These are phyloP conservation scores for Hydrochoerus hydrochaeris DNA, from an alignment of 2,113 vertebrate species.

Conservation along the genomic window DNA sequence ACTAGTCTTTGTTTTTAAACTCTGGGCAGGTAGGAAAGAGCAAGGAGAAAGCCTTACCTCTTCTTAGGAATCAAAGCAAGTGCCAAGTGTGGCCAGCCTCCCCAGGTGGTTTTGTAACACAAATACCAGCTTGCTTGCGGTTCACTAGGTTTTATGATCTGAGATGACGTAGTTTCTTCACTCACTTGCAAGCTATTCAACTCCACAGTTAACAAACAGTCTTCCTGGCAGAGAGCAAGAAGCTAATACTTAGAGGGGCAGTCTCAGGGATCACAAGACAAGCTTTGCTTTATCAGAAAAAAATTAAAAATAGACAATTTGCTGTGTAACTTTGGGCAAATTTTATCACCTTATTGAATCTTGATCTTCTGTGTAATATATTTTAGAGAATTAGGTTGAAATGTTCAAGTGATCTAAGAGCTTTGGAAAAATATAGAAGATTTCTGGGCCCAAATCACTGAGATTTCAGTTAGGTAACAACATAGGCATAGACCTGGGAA, in stretches of 20 bases:
- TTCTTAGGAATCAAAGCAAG: constrained; percentile 23
- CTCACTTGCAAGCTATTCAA: constrained; percentile 56
- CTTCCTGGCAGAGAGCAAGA: constrained; percentile 40
- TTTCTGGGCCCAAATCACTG: background rate
- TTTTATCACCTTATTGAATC: constrained; percentile 2
- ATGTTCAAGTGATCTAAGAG: background rate
- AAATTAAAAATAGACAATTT: background rate
- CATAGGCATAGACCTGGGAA: background rate
- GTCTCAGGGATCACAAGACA: background rate
- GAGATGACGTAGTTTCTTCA: constrained; percentile 73
- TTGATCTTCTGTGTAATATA: background rate
- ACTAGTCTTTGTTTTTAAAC: constrained; percentile 13
- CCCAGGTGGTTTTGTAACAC: constrained; percentile 47
- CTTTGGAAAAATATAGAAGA: background rate
- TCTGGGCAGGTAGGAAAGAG: constrained; percentile 5
- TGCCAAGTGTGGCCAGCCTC: constrained; percentile 55
- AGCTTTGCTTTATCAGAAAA: constrained; percentile 40
- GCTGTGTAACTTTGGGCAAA: background rate
- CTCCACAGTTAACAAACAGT: background rate
- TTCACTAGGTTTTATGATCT: constrained; percentile 76
- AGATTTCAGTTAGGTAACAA: background rate
- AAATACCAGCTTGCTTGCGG: constrained; percentile 66
- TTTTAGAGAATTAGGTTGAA: background rate
- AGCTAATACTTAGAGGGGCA: background rate
- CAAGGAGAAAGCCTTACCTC: constrained; percentile 18